Evolutionary conservation across 2,797 vertebrate genomes (phyloP), one percentile per base, ranked within the genome.

Genomic region (Sebastes itinus): DNA sequence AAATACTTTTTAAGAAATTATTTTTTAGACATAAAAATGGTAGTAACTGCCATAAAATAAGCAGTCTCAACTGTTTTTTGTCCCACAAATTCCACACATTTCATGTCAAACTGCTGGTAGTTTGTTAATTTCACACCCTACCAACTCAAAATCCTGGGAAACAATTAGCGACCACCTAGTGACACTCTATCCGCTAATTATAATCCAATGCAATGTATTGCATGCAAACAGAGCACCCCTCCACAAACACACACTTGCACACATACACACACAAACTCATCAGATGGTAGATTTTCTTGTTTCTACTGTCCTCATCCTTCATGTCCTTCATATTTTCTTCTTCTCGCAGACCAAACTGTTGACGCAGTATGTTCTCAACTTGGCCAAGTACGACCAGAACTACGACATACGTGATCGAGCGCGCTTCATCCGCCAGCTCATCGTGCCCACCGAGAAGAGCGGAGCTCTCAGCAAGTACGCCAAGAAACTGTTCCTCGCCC

Each of bases 301-400:
- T 67, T 71, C 11, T 18, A 5, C n/a, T 61, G 0, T 67, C 65
- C 32, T 83, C 25, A 35, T 49, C 18, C n/a, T 18, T 28, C 25
- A 22, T 60, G 12, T 56, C 23, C 18, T 52, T 33, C 2, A 1
- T 13, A 2, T 74, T 32, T 32, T 16, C 23, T 32, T 84, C 54
- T 62, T 27, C 63, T 58, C 27, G 0, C 91, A 99, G 99, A 99
- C 97, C 85, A 99, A 99, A 92, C 96, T 99, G 71, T 94, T 99
- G 87, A 99, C 98, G 2, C 99, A 99, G 93, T 99, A 99, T 0
- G 98, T 99, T 58, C 96, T 99, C 92, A 99, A 99, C 87, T 86
- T 99, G 95, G 98, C 99, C 82, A 99, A 99, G 88, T 99, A 99
- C 0, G 99, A 99, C 93, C 99, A 99, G 94, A 99, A 99, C 93